phyloP scores from a whole-genome alignment of 2,888 invertebrate species.

The Melanchra persicariae region DNA sequence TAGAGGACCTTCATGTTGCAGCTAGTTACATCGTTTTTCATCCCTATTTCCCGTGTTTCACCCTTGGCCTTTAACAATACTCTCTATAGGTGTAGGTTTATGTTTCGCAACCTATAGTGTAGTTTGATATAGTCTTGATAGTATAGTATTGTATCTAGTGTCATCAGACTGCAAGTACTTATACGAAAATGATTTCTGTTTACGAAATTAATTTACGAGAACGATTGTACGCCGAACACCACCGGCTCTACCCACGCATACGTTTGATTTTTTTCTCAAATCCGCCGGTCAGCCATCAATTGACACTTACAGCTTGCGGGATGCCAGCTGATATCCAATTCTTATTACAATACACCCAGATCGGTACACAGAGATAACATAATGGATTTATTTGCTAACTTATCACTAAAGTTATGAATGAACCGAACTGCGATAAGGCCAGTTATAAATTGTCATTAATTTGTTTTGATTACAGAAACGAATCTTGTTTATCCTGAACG shows the following conservation, averaged over 20 bases:
- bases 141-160: not conserved
- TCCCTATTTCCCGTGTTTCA: constrained; percentile 23
- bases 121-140: too few relatives aligned
- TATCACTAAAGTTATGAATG: constrained; percentile 68
- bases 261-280: constrained; percentile 31
- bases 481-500: constrained; percentile 61
- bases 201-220: constrained; percentile 28
- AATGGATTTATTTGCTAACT: constrained; percentile 69
- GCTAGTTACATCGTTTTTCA: constrained; percentile 17
- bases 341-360: constrained; percentile 55
- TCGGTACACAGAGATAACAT: constrained; percentile 63
- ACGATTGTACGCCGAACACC: constrained; percentile 20
- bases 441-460: constrained; percentile 66
- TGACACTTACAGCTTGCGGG: constrained; percentile 47
- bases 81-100: not conserved
- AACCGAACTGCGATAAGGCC: constrained; percentile 59
- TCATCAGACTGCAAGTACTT: constrained; percentile 1
- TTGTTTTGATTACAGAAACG: constrained; percentile 65
- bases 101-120: not conserved
- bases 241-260: constrained; percentile 21
- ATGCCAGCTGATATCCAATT: constrained; percentile 57
- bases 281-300: constrained; percentile 29
- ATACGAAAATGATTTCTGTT: constrained; percentile 24
- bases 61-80: constrained; percentile 22
- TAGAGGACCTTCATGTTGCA: not conserved